phyloP scores from a whole-genome alignment of 2,113 vertebrate species.

The Pachycephala philippinensis region DNA sequence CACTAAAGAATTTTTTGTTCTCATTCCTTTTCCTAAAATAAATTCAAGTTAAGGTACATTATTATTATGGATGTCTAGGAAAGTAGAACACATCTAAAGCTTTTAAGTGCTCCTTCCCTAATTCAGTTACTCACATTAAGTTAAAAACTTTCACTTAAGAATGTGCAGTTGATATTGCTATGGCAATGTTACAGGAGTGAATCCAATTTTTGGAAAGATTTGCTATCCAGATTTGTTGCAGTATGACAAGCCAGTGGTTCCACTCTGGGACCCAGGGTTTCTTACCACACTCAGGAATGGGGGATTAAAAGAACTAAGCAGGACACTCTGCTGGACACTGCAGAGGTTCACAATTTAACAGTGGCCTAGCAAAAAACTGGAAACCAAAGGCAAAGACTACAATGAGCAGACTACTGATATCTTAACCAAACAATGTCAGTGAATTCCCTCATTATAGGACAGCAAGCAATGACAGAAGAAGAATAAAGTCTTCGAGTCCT shows the following conservation, averaged over 20 bases:
- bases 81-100: not conserved
- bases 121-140: not conserved
- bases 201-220: not conserved
- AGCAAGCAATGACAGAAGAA: not conserved
- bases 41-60: not conserved
- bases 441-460: not conserved
- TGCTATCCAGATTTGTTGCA: not conserved
- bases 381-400: not conserved
- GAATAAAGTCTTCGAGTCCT: not conserved
- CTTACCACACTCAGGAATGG: not conserved
- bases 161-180: slow-evolving; percentile 4
- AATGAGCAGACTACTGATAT: not conserved
- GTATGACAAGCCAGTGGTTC: not conserved
- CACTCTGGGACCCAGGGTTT: not conserved
- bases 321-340: not conserved
- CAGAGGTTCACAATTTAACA: not conserved
- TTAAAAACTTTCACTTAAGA: not conserved
- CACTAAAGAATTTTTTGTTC: not conserved
- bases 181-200: not conserved
- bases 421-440: not conserved
- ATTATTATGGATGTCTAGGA: not conserved
- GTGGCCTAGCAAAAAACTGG: not conserved
- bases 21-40: slow-evolving; percentile 11
- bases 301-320: not conserved
- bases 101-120: not conserved